Evolutionary conservation across 1,140 invertebrate genomes (phyloP), one percentile per base, ranked within the genome.

Genomic region (Pollicipes pollicipes): DNA sequence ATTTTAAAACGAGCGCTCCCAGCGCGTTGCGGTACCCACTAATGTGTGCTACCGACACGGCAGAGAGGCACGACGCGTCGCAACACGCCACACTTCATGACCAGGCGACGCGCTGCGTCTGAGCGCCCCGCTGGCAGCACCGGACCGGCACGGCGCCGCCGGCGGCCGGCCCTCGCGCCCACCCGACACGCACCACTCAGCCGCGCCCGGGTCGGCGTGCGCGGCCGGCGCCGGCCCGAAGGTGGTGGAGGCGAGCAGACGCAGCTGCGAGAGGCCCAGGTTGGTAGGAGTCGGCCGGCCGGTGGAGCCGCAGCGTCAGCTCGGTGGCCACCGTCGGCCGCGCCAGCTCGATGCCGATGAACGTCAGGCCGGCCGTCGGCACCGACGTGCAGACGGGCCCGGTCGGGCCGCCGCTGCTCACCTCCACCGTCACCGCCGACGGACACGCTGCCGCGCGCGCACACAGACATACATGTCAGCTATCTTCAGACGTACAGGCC

Each of bases 251-350:
- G 91, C 92, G 17, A 95, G 80, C 24, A 96, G 79, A n/a, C 87
- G 84, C 69, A 96, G 88, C 78, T 95, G 91, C 74, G 91, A 88
- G 10, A 95, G 80, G 27, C 91, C 92, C 76, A 95, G 88, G 76
- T 90, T 94, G 70, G 87, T 86, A n/a, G 21, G 89, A 91, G 76
- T 95, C 92, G 31, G 89, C 84, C 1, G 93, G 91, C 77, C 90
- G 90, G 78, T 89, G 91, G 27, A 91, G 80, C 4, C 85, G 81
- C 13, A 90, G 80, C 69, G 82, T 79, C 30, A 85, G 80, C n/a
- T 78, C 77, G 26, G 79, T 80, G 27, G 81, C 88, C 8, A 96
- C 88, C 79, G 93, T 86, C 0, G 91, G 89, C 70, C 88, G 85
- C 2, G 88, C 85, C 3, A 95, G 79, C 72, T 88, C 88, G 17